Conservation (phyloP, 2,888 invertebrate species). For the Trichogramma dendrolimi region DNA sequence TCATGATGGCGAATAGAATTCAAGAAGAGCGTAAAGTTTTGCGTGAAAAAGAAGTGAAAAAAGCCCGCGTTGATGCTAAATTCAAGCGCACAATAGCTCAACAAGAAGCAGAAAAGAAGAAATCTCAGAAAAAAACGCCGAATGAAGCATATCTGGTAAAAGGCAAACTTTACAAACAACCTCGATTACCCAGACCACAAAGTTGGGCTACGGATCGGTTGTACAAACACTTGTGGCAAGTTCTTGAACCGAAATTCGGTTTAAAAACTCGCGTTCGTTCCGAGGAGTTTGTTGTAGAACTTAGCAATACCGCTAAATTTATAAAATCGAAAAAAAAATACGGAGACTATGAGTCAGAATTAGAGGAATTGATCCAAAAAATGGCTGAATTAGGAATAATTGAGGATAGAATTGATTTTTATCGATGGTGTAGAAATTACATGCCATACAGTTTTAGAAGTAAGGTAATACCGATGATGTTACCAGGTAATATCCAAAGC, state of each 20-base stretch:
- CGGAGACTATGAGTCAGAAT: conserved; percentile 33
- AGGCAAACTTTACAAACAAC: conserved; percentile 41
- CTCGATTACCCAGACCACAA: conserved; percentile 39
- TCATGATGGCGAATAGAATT: background rate
- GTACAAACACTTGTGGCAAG: conserved; percentile 40
- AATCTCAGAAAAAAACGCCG: conserved; percentile 25
- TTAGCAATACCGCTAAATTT: conserved; percentile 30
- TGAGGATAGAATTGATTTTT: conserved; percentile 40
- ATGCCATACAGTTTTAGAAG: conserved; percentile 42
- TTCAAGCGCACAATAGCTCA: background rate
- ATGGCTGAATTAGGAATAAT: conserved; percentile 43
- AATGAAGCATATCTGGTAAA: conserved; percentile 41
- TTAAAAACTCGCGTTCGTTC: conserved; percentile 35
- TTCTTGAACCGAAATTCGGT: conserved; percentile 38
- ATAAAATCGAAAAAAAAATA: conserved; percentile 38
- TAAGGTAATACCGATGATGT: conserved; percentile 42
- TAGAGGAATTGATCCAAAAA: conserved; percentile 37
- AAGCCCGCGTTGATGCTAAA: background rate
- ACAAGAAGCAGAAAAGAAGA: conserved; percentile 6
- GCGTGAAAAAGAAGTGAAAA: conserved; percentile 4
- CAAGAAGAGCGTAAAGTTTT: background rate
- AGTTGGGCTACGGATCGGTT: conserved; percentile 43
- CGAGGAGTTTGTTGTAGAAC: conserved; percentile 36
- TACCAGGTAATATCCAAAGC: conserved; percentile 40
- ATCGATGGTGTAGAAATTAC: conserved; percentile 42